These are phyloP conservation scores for Phania funesta DNA, from an alignment of 2,888 invertebrate genomes.

Conservation along the genomic window DNA sequence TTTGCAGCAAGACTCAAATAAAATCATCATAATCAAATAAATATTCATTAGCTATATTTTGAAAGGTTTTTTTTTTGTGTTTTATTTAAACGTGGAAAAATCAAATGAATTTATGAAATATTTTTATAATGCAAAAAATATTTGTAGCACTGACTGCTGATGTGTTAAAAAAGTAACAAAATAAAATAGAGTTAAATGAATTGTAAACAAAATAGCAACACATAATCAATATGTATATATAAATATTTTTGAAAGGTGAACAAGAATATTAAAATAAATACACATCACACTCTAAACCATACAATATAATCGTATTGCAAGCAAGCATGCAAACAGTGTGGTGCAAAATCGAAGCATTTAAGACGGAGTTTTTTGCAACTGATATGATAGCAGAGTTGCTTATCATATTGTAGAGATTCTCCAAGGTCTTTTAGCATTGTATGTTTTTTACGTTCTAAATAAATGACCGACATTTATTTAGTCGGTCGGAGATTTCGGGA, in stretches of 20 bases:
- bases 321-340: slow-evolving; percentile 35
- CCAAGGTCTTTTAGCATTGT: no score
- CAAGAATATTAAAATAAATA: slow-evolving; percentile 10
- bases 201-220: slow-evolving; percentile 74
- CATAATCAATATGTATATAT: slow-evolving; percentile 62
- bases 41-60: slow-evolving; percentile 38
- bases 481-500: no score
- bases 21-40: slow-evolving; percentile 34
- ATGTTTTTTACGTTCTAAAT: no score
- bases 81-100: background rate
- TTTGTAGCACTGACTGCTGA: slow-evolving; percentile 16
- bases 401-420: no score
- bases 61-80: slow-evolving; percentile 1
- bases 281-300: background rate
- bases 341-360: background rate
- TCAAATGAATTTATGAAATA: background rate
- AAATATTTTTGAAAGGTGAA: slow-evolving; percentile 55
- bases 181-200: slow-evolving; percentile 75
- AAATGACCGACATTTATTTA: no score
- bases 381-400: background rate
- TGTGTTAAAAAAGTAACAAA: slow-evolving; percentile 45
- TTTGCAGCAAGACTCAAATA: slow-evolving; percentile 1
- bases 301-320: background rate
- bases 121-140: background rate
- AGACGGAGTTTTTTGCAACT: no score